Evolutionary conservation across 2,797 vertebrate species (phyloP), one percentile per base, ranked within the genome.

Genomic region (Urocyon cinereoargenteus): DNA sequence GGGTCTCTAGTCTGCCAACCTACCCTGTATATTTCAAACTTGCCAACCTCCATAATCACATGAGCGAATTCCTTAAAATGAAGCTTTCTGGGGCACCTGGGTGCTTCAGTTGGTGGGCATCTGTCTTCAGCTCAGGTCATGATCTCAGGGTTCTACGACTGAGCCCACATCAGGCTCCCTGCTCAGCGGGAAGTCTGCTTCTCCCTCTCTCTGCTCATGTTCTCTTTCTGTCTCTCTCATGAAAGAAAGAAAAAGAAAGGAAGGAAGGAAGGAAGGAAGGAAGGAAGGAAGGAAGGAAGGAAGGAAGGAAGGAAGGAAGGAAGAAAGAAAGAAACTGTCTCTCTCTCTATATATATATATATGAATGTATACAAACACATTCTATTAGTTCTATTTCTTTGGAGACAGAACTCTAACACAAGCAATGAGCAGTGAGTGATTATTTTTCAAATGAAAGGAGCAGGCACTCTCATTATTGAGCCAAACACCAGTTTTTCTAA

Each of bases 401-500:
- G 15, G 5, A 84, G 21, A 88, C 72, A 84, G 26, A 88, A 79
- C 57, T 28, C 40, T 94, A 34, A 51, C 3, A 93, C 31, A 86
- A 7, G 5, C 49, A 57, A 86, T 36, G n/a, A 85, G 78, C 22
- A 82, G n/a, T n/a, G n/a, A 83, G 59, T n/a, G 28, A 83, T 88
- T 77, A 88, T 22, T 84, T 70, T 92, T 73, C 78, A 70, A 72
- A 90, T 81, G 49, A 13, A 89, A 92, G 21, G 21, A 90, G 73
- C 22, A 73, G 40, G 15, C n/a, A 55, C 36, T 90, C 40, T 86
- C 28, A 73, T 55, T 89, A 73, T 89, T 73, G 28, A 86, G 51
- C 5, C 68, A 77, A 59, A 16, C 68, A 61, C 83, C 61, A 59
- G 40, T 64, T 94, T 83, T 72, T 51, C 81, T 66, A 64, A 79